These are phyloP conservation scores for Drosophila trapezifrons DNA, from an alignment of 1,140 invertebrate genomes.

Conservation along the genomic window DNA sequence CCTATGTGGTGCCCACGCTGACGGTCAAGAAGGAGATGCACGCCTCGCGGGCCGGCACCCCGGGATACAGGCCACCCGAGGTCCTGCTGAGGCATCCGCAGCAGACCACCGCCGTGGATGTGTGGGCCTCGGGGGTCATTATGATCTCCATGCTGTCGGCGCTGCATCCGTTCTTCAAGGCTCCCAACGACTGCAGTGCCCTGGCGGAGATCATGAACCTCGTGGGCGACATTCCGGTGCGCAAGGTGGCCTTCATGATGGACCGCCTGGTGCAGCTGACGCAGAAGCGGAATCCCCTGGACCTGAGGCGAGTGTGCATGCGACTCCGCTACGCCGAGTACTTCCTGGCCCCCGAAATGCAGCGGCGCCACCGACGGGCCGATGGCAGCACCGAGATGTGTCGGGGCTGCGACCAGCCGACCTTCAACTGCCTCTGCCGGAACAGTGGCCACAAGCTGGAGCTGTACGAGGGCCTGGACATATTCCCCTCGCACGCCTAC, in stretches of 20 bases:
- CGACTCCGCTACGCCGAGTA: conserved; percentile 78
- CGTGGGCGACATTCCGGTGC: conserved; percentile 90
- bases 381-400: conserved; percentile 75
- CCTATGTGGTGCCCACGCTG: conserved; percentile 64
- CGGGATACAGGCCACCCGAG: conserved; percentile 94
- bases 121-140: conserved; percentile 95
- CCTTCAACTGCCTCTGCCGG: conserved; percentile 74
- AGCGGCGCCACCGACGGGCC: conserved; percentile 53
- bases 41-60: conserved; percentile 93
- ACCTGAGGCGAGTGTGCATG: conserved; percentile 85
- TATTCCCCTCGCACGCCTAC: conserved; percentile 89
- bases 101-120: conserved; percentile 93
- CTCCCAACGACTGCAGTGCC: conserved; percentile 91
- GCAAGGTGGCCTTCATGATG: conserved; percentile 88
- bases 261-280: conserved; percentile 86
- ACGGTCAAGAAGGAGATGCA: conserved; percentile 85
- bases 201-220: conserved; percentile 93
- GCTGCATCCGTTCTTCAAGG: conserved; percentile 93
- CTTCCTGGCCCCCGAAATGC: conserved; percentile 57
- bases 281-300: conserved; percentile 85
- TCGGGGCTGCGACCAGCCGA: conserved; percentile 72
- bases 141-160: conserved; percentile 91
- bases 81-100: conserved; percentile 91
- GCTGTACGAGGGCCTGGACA: conserved; percentile 62
- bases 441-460: conserved; percentile 61